These are phyloP conservation scores for Onthophagus sagittarius DNA, from an alignment of 2,888 invertebrate genomes.

Conservation along the genomic window DNA sequence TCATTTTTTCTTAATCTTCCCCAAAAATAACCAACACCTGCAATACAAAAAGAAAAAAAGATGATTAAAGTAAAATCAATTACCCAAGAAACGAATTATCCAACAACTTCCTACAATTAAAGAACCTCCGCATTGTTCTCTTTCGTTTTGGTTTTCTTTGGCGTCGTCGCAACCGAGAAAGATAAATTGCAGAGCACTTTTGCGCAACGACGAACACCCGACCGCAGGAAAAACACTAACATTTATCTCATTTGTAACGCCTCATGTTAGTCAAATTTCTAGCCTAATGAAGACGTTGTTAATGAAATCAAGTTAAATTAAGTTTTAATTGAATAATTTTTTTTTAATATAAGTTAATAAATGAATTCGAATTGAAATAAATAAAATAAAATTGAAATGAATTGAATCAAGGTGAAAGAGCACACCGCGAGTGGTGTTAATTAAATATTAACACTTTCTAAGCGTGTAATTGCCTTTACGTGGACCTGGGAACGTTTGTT, in stretches of 20 bases:
- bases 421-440: background rate
- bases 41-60: background rate
- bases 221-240: background rate
- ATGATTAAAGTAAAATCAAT: background rate
- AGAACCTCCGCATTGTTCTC: constrained; percentile 7
- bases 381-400: background rate
- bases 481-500: background rate
- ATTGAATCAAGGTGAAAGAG: background rate
- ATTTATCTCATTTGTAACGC: constrained; percentile 15
- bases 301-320: too few species aligned
- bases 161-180: background rate
- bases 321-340: background rate
- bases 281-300: background rate
- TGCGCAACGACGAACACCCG: constrained; percentile 5
- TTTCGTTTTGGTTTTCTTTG: constrained; percentile 1
- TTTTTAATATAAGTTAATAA: background rate
- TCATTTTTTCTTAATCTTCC: constrained; percentile 20
- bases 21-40: constrained; percentile 32
- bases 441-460: constrained; percentile 8
- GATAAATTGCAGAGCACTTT: constrained; percentile 3
- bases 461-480: constrained; percentile 1
- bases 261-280: background rate
- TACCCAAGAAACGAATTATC: background rate
- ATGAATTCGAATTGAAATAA: background rate
- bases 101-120: constrained; percentile 10